Evolutionary conservation across 2,797 vertebrate species (phyloP), one percentile per base, ranked within the genome.

Genomic region (Myiotriccus ornatus): DNA sequence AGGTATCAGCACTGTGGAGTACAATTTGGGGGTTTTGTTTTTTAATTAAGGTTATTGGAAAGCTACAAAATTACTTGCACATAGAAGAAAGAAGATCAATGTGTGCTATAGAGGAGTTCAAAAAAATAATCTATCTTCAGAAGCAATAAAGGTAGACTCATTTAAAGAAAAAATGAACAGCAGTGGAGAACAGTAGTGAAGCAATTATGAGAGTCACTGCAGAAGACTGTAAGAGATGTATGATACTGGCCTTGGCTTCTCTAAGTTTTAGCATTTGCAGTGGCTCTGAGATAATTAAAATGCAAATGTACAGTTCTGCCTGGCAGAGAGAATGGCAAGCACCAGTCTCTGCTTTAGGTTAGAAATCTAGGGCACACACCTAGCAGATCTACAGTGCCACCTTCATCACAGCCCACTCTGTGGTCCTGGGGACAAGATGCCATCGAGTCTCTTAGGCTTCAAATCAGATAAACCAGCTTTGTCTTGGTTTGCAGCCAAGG

Each of bases 41-140:
- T 93, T 87, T 64, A 83, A 69, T 87, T 89, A 84, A 84, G n/a
- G 13, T 37, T 76, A n/a, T 59, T 22, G 50, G 73, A 92, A 90
- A 79, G 10, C 32, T 69, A 65, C 5, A 2, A 65, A 84, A 76
- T 68, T 77, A 64, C 21, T 89, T 73, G 30, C 43, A 23, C 34
- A 14, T 19, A 69, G 37, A 84, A 90, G 32, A 71, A 81, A 74
- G 39, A 69, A 60, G 39, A 64, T 76, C 67, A 56, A 23, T 62
- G 14, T 32, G 13, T 75, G 27, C 35, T 89, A 15, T 43, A 77
- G 41, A 63, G 9, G 10, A 79, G 55, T 55, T 91, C 39, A 84
- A 39, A 57, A 88, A 91, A 86, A 62, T 63, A 70, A 77, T 79
- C 34, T 57, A 7, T 41, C 5, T 78, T 62, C 46, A 91, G 71